Conservation (phyloP, 2,888 invertebrate species). For the Trisateles emortualis region DNA sequence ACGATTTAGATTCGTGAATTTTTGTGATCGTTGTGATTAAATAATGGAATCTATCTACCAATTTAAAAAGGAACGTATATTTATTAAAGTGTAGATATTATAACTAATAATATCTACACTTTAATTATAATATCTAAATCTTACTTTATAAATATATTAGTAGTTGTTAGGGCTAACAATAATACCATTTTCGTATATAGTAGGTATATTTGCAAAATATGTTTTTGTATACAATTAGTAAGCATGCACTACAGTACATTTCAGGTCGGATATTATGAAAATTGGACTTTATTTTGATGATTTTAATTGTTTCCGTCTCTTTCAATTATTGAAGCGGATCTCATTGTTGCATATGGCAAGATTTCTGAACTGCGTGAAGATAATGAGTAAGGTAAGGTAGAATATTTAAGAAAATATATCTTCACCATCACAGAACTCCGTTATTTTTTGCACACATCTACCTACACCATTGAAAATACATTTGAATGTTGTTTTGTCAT, state of each 20-base stretch:
- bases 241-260: conserved; percentile 11
- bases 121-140: too few species aligned
- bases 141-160: too few species aligned
- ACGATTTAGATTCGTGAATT: too few species aligned
- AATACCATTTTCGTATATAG: conserved; percentile 15
- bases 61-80: too few species aligned
- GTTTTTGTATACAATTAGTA: neutral
- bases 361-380: conserved; percentile 3
- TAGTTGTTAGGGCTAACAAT: conserved; percentile 27
- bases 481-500: too few species aligned
- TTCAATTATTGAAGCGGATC: conserved; percentile 28
- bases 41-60: too few species aligned
- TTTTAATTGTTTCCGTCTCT: conserved; percentile 44
- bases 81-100: too few species aligned
- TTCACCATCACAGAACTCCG: too few species aligned
- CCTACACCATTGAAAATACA: too few species aligned
- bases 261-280: conserved; percentile 24
- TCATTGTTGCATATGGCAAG: conserved; percentile 4
- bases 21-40: too few species aligned
- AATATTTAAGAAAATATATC: neutral
- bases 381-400: neutral
- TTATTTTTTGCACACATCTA: too few species aligned
- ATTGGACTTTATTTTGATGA: conserved; percentile 29
- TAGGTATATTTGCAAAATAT: conserved; percentile 33
- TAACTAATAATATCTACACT: too few species aligned